Percentiles rank a stretch among this genome's conserved stretches.
Evolutionary conservation across 2,888 invertebrate species (phyloP).

Genomic region (Clistopyga incitator): DNA sequence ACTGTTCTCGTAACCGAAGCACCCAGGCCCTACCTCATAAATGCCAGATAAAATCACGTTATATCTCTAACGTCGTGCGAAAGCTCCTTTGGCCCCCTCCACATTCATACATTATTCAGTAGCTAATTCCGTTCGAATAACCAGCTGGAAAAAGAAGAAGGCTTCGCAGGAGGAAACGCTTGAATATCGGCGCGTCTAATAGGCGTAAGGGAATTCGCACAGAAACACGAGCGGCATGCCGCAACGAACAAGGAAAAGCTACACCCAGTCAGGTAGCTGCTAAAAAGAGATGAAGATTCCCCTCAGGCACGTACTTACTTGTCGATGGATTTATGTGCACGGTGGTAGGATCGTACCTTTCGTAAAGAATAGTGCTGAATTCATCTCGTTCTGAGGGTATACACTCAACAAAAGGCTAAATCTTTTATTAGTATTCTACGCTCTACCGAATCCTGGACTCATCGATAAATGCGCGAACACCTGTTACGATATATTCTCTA

Average conservation of each 20-base stretch:
- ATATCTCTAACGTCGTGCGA: slow-evolving; percentile 74
- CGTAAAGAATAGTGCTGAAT: slow-evolving; percentile 31
- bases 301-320: slow-evolving; percentile 31
- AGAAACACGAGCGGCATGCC: slow-evolving; percentile 38
- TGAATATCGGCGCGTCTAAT: slow-evolving; percentile 47
- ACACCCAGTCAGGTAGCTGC: slow-evolving; percentile 19
- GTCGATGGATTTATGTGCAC: slow-evolving; percentile 44
- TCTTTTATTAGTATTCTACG: slow-evolving; percentile 11
- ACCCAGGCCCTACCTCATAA: slow-evolving; percentile 74
- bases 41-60: slow-evolving; percentile 80
- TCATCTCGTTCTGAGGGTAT: slow-evolving; percentile 17
- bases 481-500: not conserved
- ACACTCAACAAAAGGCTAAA: slow-evolving; percentile 19
- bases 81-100: slow-evolving; percentile 64
- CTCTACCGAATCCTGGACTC: not conserved
- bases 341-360: slow-evolving; percentile 8
- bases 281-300: not conserved
- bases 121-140: slow-evolving; percentile 79
- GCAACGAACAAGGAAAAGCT: slow-evolving; percentile 23
- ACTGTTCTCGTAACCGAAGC: slow-evolving; percentile 61
- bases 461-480: not conserved
- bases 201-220: slow-evolving; percentile 42
- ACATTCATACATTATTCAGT: slow-evolving; percentile 80
- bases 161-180: slow-evolving; percentile 24
- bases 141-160: slow-evolving; percentile 73